Percentiles rank a stretch among this genome's conserved stretches.
These are phyloP conservation scores for Spizaetus ornatus DNA, from an alignment of 2,113 vertebrate species.

Conservation along the genomic window DNA sequence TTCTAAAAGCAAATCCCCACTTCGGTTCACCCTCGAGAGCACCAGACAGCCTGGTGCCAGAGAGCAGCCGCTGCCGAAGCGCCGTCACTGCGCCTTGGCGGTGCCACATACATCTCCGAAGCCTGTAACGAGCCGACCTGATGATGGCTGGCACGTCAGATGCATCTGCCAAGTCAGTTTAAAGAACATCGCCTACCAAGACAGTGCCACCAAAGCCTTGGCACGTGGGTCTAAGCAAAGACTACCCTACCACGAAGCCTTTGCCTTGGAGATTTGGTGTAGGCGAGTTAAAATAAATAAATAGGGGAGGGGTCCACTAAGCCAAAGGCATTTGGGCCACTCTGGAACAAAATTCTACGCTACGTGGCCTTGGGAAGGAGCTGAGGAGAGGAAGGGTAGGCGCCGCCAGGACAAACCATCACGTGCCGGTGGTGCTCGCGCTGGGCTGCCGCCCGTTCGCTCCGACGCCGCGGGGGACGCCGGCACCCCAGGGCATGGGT, in stretches of 20 bases:
- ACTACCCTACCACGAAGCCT: background rate
- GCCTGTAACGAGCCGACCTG: fast-evolving
- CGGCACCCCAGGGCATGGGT: fast-evolving
- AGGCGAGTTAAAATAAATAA: background rate
- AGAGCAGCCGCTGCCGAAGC: background rate
- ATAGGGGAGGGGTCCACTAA: background rate
- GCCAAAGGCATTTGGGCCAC: background rate
- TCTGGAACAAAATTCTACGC: background rate
- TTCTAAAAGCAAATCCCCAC: background rate
- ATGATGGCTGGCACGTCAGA: fast-evolving
- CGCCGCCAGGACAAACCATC: background rate
- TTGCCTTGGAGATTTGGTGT: background rate
- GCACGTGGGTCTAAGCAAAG: background rate
- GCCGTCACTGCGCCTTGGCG: fast-evolving
- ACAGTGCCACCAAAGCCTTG: background rate
- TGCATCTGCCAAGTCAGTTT: background rate
- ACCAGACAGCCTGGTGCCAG: background rate
- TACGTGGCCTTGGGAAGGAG: background rate
- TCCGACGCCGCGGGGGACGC: fast-evolving
- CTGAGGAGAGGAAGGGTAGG: background rate
- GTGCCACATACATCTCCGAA: fast-evolving
- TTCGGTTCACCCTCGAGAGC: background rate
- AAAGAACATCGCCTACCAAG: fast-evolving
- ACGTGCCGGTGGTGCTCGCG: fast-evolving
- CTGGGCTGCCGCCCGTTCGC: fast-evolving